phyloP scores from a whole-genome alignment of 2,888 invertebrate species.

The Entomobrya multifasciata region DNA sequence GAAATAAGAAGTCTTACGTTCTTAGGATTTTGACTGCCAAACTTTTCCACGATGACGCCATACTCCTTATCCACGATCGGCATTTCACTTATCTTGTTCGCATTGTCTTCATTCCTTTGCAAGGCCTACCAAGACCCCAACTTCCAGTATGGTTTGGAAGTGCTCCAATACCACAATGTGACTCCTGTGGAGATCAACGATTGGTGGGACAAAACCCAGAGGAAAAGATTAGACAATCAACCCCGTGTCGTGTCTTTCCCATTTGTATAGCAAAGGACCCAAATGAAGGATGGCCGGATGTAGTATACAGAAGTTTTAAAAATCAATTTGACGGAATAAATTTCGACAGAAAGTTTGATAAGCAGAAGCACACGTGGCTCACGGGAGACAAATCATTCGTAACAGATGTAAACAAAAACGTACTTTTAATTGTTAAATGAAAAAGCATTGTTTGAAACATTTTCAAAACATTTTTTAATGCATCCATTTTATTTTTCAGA shows the following conservation, averaged over 20 bases:
- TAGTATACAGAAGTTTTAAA: too few relatives aligned
- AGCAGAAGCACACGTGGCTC: not conserved
- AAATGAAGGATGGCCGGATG: not conserved
- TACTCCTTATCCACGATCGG: too few relatives aligned
- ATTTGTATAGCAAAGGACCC: not conserved
- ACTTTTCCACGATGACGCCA: too few relatives aligned
- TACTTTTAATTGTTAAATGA: too few relatives aligned
- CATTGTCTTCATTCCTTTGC: not conserved
- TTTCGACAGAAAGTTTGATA: not conserved
- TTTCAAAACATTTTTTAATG: too few relatives aligned
- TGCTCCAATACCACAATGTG: not conserved
- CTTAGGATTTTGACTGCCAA: too few relatives aligned
- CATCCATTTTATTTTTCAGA: too few relatives aligned
- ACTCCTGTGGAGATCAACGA: not conserved
- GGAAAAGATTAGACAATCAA: not conserved
- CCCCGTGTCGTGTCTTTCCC: not conserved
- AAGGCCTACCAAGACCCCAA: not conserved
- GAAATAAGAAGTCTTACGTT: too few relatives aligned
- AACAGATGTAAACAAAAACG: too few relatives aligned
- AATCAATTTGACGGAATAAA: not conserved
- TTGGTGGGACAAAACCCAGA: conserved; percentile 3
- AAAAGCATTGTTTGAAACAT: too few relatives aligned
- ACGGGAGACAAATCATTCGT: too few relatives aligned
- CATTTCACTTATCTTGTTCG: not conserved
- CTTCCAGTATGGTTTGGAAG: not conserved